A percentile compares a stretch with the other conserved stretches of the same genome.
These are phyloP conservation scores for Ceratosolen solmsi DNA, from an alignment of 1,140 invertebrate species.

Conservation along the genomic window DNA sequence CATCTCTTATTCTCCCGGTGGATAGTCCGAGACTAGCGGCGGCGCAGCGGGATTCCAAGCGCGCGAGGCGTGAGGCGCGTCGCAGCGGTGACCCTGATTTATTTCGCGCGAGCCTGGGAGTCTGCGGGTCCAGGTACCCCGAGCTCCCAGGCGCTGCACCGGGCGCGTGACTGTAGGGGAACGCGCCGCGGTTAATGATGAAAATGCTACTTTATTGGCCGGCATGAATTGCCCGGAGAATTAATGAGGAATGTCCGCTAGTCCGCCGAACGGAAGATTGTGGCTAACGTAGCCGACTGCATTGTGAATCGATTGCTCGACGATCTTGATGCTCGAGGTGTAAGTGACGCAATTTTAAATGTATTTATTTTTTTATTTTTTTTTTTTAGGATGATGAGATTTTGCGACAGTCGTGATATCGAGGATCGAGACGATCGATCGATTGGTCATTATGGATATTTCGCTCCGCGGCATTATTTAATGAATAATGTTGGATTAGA, in stretches of 20 bases:
- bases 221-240: not conserved
- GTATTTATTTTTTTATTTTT: too few species aligned
- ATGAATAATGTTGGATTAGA: too few species aligned
- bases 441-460: too few species aligned
- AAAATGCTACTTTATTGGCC: slow-evolving; percentile 11
- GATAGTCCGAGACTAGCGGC: not conserved
- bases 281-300: too few species aligned
- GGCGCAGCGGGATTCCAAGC: slow-evolving; percentile 30
- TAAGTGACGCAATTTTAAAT: too few species aligned
- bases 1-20: slow-evolving; percentile 22
- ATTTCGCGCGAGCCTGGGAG: slow-evolving; percentile 6
- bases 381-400: too few species aligned
- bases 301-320: too few species aligned
- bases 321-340: too few species aligned
- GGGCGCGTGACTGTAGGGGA: not conserved
- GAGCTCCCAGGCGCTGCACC: not conserved
- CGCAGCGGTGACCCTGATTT: slow-evolving; percentile 39
- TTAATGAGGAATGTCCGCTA: not conserved
- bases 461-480: too few species aligned
- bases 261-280: not conserved
- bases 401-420: too few species aligned
- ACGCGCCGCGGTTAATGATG: not conserved
- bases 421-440: too few species aligned
- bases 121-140: slow-evolving; percentile 6
- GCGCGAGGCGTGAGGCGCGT: slow-evolving; percentile 22